phyloP scores from a whole-genome alignment of 2,113 vertebrate species.

The Bubo scandiacus region DNA sequence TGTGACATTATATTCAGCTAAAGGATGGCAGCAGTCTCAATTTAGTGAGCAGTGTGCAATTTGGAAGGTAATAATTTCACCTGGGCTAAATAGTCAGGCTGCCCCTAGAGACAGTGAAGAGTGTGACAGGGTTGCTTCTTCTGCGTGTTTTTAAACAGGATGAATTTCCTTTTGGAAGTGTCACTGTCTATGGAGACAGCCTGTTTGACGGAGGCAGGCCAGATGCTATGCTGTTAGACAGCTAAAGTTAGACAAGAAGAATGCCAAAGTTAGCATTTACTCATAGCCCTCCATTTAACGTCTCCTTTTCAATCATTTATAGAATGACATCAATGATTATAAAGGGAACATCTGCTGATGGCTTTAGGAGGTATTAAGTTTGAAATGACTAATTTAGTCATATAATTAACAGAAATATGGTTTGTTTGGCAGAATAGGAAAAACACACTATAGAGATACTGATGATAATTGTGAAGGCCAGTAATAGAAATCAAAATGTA shows the following conservation, averaged over 20 bases:
- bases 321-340: conserved; percentile 22
- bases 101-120: not conserved
- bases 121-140: not conserved
- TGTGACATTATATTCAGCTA: not conserved
- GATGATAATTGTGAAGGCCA: conserved; percentile 54
- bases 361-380: conserved; percentile 64
- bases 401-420: conserved; percentile 57
- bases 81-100: not conserved
- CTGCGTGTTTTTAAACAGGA: not conserved
- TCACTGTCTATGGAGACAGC: not conserved
- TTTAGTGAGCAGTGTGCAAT: not conserved
- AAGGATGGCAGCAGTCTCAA: not conserved
- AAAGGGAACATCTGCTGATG: conserved; percentile 65
- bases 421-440: conserved; percentile 52
- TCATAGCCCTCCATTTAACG: not conserved
- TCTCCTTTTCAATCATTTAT: conserved; percentile 17
- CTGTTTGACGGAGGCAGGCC: not conserved
- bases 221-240: not conserved
- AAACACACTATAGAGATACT: conserved; percentile 36
- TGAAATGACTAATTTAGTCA: conserved; percentile 52
- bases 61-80: not conserved
- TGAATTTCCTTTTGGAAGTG: not conserved
- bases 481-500: conserved; percentile 49
- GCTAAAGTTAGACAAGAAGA: conserved; percentile 10
- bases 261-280: conserved; percentile 3